phyloP scores from a whole-genome alignment of 2,888 invertebrate species.

The Tineola bisselliella region DNA sequence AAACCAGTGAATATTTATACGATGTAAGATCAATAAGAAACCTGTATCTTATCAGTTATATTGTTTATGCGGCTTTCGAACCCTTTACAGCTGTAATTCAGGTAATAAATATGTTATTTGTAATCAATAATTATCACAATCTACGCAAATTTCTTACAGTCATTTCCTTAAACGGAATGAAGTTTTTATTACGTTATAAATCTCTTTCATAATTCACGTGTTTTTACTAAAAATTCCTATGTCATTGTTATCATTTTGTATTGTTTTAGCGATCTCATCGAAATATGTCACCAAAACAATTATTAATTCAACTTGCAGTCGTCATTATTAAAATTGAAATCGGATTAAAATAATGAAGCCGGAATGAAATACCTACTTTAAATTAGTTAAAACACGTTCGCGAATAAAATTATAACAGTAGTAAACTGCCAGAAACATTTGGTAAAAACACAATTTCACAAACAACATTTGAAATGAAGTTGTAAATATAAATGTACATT shows the following conservation, averaged over 20 bases:
- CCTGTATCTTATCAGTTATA: neutral
- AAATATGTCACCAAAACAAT: too few species aligned
- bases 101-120: neutral
- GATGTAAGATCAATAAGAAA: conserved; percentile 19
- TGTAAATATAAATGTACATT: too few species aligned
- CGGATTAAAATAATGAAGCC: too few species aligned
- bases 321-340: too few species aligned
- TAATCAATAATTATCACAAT: neutral
- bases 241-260: neutral
- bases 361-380: too few species aligned
- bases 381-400: too few species aligned
- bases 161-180: conserved; percentile 2
- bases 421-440: too few species aligned
- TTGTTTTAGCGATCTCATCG: neutral
- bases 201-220: neutral
- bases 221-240: neutral
- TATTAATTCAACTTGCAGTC: too few species aligned
- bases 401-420: too few species aligned
- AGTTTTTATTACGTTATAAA: neutral
- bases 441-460: too few species aligned
- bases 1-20: conserved; percentile 21
- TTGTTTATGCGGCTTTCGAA: neutral
- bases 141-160: neutral
- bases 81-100: neutral
- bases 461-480: too few species aligned